Percentiles rank a stretch among this genome's conserved stretches.
Evolutionary conservation across 1,140 invertebrate species (phyloP).

Genomic region (Diorhabda sublineata): DNA sequence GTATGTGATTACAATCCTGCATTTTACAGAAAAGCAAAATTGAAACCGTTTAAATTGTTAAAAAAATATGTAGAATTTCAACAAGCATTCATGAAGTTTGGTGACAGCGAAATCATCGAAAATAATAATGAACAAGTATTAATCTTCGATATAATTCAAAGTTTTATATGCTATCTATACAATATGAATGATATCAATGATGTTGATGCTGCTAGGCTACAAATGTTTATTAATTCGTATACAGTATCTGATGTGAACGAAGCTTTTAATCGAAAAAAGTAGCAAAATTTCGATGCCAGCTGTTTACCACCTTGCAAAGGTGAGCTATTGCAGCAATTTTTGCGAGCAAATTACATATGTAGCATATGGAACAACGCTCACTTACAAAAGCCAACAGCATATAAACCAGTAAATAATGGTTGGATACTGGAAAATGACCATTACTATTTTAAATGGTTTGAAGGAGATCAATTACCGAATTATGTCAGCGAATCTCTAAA

Average conservation of each 20-base stretch:
- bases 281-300: too few species aligned
- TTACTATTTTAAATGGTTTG: slow-evolving; percentile 28
- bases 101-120: neutral
- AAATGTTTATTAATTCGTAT: slow-evolving; percentile 25
- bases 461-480: slow-evolving; percentile 24
- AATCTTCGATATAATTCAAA: slow-evolving; percentile 16
- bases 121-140: neutral
- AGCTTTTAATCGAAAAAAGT: too few species aligned
- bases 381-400: slow-evolving; percentile 11
- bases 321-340: too few species aligned
- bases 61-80: slow-evolving; percentile 10
- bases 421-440: slow-evolving; percentile 24
- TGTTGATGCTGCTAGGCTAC: slow-evolving; percentile 29
- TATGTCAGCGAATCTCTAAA: slow-evolving; percentile 19
- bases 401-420: slow-evolving; percentile 22
- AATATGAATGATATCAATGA: slow-evolving; percentile 24
- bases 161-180: slow-evolving; percentile 26
- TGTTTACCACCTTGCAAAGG: too few species aligned
- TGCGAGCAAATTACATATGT: slow-evolving; percentile 34
- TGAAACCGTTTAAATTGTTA: slow-evolving; percentile 14
- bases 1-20: slow-evolving; percentile 27
- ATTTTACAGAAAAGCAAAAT: slow-evolving; percentile 33
- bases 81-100: slow-evolving; percentile 16
- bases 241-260: slow-evolving; percentile 9
- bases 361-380: slow-evolving; percentile 38